These are phyloP conservation scores for Cnemophilus loriae DNA, from an alignment of 2,113 vertebrate species.

Conservation along the genomic window DNA sequence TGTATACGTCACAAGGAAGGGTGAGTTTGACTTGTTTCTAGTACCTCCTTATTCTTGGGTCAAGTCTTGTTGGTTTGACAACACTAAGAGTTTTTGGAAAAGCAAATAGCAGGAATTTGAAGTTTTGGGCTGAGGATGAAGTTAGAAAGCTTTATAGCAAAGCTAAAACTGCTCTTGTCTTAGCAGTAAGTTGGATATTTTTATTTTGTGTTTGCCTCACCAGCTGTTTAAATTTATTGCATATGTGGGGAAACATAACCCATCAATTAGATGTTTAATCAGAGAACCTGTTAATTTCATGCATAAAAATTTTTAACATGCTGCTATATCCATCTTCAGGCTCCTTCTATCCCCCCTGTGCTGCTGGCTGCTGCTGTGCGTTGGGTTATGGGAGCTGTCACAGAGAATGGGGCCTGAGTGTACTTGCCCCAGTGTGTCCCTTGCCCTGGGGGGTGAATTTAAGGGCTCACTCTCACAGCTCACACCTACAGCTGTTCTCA, in stretches of 20 bases:
- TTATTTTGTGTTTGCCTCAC: not conserved
- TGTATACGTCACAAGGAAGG: not conserved
- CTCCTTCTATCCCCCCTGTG: not conserved
- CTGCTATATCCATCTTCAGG: not conserved
- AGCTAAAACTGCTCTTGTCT: not conserved
- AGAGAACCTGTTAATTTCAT: not conserved
- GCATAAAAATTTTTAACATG: not conserved
- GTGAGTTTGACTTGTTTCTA: not conserved
- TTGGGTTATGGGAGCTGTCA: accelerated
- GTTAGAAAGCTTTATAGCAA: not conserved
- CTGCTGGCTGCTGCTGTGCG: accelerated
- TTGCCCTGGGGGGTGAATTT: not conserved
- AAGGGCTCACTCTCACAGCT: not conserved
- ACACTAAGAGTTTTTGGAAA: not conserved
- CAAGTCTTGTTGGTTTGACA: not conserved
- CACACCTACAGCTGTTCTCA: not conserved
- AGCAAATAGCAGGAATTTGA: not conserved
- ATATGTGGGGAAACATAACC: not conserved
- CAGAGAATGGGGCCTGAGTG: not conserved
- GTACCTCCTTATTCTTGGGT: not conserved
- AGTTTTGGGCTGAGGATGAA: not conserved
- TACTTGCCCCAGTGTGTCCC: not conserved
- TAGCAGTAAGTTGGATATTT: not conserved
- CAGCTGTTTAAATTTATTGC: not conserved
- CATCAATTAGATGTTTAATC: not conserved